Base-by-base conservation (phyloP, 1,140 invertebrate species). In the Polypedilum vanderplanki region DNA sequence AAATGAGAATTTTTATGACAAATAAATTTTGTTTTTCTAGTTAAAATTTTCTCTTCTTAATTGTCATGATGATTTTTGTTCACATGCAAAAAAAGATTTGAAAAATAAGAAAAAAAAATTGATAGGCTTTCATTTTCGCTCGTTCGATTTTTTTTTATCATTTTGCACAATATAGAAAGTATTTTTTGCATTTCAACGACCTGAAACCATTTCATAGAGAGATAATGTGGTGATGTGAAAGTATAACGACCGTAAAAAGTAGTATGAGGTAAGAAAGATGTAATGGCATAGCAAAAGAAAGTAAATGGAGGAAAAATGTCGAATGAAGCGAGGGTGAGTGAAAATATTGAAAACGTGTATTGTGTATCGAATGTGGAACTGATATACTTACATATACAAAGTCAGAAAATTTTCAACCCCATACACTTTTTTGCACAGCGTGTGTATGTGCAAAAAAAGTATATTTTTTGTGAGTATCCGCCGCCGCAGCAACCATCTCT, bases 261-360 rank as follows among this genome's bases (percentile, higher is more conserved):
- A n/a, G 46, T 57, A 3, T 57, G 46, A n/a, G 46, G 46, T n/a
- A 8, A 12, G 8, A 46, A 46, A 46, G 41, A 33, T 33, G 24
- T 33, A 33, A 33, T 33, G 24, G 24, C n/a, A 57, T 46, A 4
- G 40, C 41, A 15, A 4, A 46, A 9, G 24, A 46, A 46, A 12
- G 41, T 46, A 46, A 46, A 46, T 46, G 41, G 46, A n/a, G n/a
- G n/a, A n/a, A n/a, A 57, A 57, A 57, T 57, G 46, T 57, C 46
- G 65, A 70, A 33, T 70, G 65, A 70, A 17, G 20, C 65, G 65
- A 17, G 24, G 2, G 46, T 12, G n/a, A 12, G 46, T 4, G 18
- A 10, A 18, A 70, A 70, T 70, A 70, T 70, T 70, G 65, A 22
- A 70, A 70, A 70, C 20, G 65, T 70, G 65, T 70, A 70, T 70